Conservation (phyloP, 1,140 invertebrate species). For the Ips nitidus region DNA sequence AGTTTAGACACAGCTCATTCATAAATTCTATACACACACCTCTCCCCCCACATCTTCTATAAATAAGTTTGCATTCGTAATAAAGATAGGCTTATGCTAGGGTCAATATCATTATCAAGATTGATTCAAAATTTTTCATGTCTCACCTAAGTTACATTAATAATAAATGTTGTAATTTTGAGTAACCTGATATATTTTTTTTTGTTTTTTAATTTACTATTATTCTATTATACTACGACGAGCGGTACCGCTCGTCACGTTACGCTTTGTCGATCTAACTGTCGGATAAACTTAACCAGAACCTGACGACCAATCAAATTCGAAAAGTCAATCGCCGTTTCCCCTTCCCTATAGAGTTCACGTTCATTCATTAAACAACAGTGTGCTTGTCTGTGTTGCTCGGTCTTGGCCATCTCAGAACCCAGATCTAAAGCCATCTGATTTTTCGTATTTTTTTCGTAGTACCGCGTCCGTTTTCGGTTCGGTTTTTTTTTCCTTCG, state of each 20-base stretch:
- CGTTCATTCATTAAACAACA: conserved; percentile 31
- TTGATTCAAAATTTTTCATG: too few species aligned
- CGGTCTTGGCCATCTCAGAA: conserved; percentile 24
- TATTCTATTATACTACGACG: too few species aligned
- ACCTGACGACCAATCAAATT: conserved; percentile 32
- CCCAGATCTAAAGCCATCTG: conserved; percentile 24
- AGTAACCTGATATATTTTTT: too few species aligned
- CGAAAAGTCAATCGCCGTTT: neutral
- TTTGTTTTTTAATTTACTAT: too few species aligned
- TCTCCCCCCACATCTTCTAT: conserved; percentile 14
- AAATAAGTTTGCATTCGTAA: neutral
- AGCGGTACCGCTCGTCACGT: too few species aligned
- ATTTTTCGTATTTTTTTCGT: neutral
- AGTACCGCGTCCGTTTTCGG: conserved; percentile 11
- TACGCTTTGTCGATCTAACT: too few species aligned
- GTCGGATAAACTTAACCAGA: conserved; percentile 23
- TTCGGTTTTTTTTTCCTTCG: neutral
- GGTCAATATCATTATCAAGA: too few species aligned
- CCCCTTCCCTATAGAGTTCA: conserved; percentile 24
- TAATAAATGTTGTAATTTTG: too few species aligned
- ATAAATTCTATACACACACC: conserved; percentile 18
- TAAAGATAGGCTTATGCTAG: neutral
- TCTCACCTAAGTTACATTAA: too few species aligned
- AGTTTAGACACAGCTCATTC: conserved; percentile 20
- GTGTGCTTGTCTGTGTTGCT: conserved; percentile 23